Evolutionary conservation across 2,888 invertebrate species (phyloP), one percentile per base, ranked within the genome.

Genomic region (Penaeus monodon): DNA sequence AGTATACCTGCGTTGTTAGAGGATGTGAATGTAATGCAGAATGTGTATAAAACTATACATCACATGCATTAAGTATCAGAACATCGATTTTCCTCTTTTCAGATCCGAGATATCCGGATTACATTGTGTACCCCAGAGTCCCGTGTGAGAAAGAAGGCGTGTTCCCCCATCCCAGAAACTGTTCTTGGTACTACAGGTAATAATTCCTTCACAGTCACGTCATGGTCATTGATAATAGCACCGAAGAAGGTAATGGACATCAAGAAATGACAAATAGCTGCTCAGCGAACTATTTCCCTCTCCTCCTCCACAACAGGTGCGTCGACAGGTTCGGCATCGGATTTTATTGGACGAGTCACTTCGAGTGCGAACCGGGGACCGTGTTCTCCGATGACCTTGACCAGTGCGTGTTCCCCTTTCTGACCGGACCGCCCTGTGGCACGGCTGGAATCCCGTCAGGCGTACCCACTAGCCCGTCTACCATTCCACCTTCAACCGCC

Each of bases 101-200:
- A 85, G 85, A 85, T 29, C 38, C 14, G n/a, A 81, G 85, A 57
- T 86, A 86, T 68, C 85, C 81, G 1, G 81, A 81, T 44, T n/a
- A 27, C 57, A 81, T 81, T 17, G 81, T 86, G 24, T 20, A 81
- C 38, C 85, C 81, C n/a, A n/a, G 76, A 20, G 85, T 81, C 74
- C 44, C n/a, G 63, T 86, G 85, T 29, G 49, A 38, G 65, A 33
- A 65, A 22, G 80, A 85, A 44, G 85, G 85, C 17, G 68, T 68
- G 27, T 85, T 85, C 79, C 85, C 79, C 1, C 85, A 85, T 74
- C 85, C 85, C 14, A 63, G 80, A n/a, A 85, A 85, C 44, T 85
- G 85, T 38, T 65, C 79, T 14, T 85, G 85, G 85, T 85, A 85
- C 44, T 80, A 80, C 80, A 85, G 85, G 85, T 85, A 38, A 27